Evolutionary conservation across 2,888 invertebrate species (phyloP).

Genomic region (Caenorhabditis wallacei): DNA sequence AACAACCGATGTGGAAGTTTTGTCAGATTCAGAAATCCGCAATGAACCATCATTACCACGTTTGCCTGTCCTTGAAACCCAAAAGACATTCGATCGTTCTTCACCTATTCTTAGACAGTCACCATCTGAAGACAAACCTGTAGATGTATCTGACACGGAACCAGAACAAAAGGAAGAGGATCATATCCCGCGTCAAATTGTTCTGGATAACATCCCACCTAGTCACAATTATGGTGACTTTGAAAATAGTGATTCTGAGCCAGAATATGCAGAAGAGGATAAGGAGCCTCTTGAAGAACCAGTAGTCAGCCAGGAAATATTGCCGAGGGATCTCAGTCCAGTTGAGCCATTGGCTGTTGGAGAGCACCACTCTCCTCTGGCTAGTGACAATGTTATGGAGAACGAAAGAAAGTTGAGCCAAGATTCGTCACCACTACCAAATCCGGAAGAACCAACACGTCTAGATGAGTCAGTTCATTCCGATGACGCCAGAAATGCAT

Average conservation of each 20-base stretch:
- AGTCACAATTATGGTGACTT: conserved; percentile 31
- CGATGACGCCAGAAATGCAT: too few relatives aligned
- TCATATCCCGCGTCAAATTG: conserved; percentile 27
- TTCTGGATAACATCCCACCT: conserved; percentile 18
- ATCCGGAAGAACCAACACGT: too few relatives aligned
- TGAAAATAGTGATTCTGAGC: conserved; percentile 62
- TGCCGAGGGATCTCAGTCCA: conserved; percentile 15
- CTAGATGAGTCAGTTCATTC: too few relatives aligned
- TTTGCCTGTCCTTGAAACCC: conserved; percentile 49
- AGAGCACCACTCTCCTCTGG: conserved; percentile 5
- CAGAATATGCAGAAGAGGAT: conserved; percentile 68
- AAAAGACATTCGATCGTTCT: conserved; percentile 43
- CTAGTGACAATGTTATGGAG: neutral
- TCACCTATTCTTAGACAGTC: conserved; percentile 20
- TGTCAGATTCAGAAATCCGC: neutral
- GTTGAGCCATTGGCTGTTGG: conserved; percentile 21
- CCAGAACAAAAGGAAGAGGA: conserved; percentile 31
- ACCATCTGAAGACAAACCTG: conserved; percentile 21
- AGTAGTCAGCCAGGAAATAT: neutral
- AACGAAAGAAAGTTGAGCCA: too few relatives aligned
- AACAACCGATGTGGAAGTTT: conserved; percentile 37
- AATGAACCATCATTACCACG: conserved; percentile 29
- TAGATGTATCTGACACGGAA: neutral
- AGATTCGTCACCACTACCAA: too few relatives aligned
- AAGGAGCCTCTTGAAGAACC: conserved; percentile 35